Conservation (phyloP, 2,888 invertebrate genomes). For the Atethmia centrago region DNA sequence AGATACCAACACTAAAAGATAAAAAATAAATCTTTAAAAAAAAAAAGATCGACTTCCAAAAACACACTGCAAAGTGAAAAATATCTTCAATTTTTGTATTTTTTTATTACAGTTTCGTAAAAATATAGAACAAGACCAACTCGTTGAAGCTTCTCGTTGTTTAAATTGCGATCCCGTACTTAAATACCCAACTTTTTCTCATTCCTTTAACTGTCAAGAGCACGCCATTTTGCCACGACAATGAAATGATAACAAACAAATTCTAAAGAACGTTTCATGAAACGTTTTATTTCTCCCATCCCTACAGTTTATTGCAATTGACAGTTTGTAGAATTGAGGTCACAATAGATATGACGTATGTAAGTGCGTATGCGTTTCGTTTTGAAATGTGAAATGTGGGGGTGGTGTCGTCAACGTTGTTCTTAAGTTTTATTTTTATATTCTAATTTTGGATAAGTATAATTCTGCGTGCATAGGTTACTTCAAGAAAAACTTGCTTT, state of each 20-base stretch:
- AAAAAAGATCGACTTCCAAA: too few relatives aligned
- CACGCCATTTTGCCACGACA: conserved; percentile 44
- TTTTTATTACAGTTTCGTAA: too few relatives aligned
- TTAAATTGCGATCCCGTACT: conserved; percentile 37
- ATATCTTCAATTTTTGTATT: too few relatives aligned
- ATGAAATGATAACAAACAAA: conserved; percentile 37
- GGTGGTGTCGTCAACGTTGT: too few relatives aligned
- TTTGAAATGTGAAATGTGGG: too few relatives aligned
- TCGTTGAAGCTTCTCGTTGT: conserved; percentile 9
- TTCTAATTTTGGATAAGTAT: too few relatives aligned
- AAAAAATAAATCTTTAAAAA: too few relatives aligned
- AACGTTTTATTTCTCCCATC: conserved; percentile 18
- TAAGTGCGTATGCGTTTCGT: background rate
- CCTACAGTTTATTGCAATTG: conserved; percentile 31
- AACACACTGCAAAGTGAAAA: too few relatives aligned
- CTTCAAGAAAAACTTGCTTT: too few relatives aligned
- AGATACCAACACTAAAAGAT: too few relatives aligned
- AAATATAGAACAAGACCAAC: background rate
- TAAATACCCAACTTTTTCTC: conserved; percentile 41
- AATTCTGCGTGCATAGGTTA: too few relatives aligned
- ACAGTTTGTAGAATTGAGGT: conserved; percentile 16
- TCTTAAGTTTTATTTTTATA: too few relatives aligned
- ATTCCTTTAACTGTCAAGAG: conserved; percentile 50
- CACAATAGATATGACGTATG: conserved; percentile 9
- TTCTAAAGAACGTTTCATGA: conserved; percentile 2